phyloP scores from a whole-genome alignment of 1,140 invertebrate genomes.

The Coenobita brevimanus region DNA sequence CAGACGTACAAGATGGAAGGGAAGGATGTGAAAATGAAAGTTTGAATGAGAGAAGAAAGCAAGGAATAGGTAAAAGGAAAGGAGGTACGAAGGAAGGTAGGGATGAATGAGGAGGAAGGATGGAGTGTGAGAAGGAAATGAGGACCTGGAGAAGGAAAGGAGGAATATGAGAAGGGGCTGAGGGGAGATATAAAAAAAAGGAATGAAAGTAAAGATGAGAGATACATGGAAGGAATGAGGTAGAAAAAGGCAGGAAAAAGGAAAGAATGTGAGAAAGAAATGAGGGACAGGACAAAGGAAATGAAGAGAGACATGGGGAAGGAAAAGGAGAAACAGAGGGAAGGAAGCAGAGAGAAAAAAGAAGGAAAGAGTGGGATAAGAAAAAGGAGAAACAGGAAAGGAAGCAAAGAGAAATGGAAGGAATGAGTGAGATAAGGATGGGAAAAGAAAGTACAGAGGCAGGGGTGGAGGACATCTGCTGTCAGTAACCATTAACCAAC shows the following conservation, averaged over 20 bases:
- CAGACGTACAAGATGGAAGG: not conserved
- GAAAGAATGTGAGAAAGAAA: not conserved
- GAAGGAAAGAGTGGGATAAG: not conserved
- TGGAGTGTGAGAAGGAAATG: too few species aligned
- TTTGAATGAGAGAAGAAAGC: not conserved
- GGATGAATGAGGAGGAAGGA: not conserved
- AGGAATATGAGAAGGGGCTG: not conserved
- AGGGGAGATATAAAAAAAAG: not conserved
- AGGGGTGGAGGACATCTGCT: not conserved
- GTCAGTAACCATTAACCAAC: too few species aligned
- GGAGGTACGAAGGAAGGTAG: not conserved
- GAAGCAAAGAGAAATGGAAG: not conserved
- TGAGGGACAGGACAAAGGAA: not conserved
- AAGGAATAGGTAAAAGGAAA: not conserved
- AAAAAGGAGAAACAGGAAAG: not conserved
- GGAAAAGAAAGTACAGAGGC: not conserved
- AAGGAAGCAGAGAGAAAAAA: not conserved
- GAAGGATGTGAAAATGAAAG: not conserved
- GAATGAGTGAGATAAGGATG: not conserved
- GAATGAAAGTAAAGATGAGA: not conserved
- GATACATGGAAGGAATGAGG: not conserved
- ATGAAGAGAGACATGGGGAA: not conserved
- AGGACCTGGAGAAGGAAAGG: not conserved
- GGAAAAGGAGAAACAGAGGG: not conserved
- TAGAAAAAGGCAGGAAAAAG: not conserved